Percentiles rank a stretch among this genome's conserved stretches.
Conservation (phyloP, 2,888 invertebrate species). For the Eupithecia vulgata region DNA sequence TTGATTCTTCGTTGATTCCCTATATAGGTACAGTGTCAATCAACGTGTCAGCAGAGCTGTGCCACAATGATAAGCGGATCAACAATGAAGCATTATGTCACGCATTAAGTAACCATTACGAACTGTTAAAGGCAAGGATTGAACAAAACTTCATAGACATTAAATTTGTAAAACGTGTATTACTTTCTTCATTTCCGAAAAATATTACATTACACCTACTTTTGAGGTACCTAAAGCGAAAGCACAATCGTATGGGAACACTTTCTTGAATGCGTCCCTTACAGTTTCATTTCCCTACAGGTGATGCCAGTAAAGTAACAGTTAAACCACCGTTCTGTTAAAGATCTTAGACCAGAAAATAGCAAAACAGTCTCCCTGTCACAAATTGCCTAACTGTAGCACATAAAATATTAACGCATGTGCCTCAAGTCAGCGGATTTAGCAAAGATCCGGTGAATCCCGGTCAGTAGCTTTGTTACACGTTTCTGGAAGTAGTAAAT, state of each 20-base stretch:
- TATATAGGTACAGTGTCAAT: neutral
- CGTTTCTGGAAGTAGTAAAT: conserved; percentile 51
- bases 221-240: no score
- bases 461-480: conserved; percentile 56
- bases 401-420: conserved; percentile 42
- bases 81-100: neutral
- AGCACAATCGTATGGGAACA: no score
- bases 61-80: neutral
- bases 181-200: no score
- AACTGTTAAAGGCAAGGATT: neutral
- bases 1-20: neutral
- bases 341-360: neutral
- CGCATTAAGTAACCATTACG: neutral
- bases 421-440: conserved; percentile 41
- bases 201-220: no score
- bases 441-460: conserved; percentile 49
- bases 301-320: neutral
- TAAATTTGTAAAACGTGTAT: neutral
- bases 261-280: neutral
- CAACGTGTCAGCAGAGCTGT: neutral
- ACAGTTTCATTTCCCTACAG: neutral
- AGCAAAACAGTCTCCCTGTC: conserved; percentile 18
- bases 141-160: neutral
- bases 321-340: neutral
- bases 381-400: conserved; percentile 26